phyloP scores from a whole-genome alignment of 2,888 invertebrate species.

The Clivina fossor region DNA sequence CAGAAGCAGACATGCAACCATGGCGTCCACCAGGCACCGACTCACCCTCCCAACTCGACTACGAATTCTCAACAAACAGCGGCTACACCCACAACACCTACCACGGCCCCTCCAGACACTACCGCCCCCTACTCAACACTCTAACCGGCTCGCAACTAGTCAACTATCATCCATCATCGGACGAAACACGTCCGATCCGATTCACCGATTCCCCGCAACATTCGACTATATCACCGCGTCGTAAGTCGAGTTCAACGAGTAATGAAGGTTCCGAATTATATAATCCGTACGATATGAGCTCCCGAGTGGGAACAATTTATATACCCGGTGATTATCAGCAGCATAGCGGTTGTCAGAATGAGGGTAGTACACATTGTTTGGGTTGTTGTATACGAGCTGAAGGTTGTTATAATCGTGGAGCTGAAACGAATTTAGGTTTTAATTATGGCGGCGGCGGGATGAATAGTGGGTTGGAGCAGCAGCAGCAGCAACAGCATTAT shows the following conservation, averaged over 20 bases:
- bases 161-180: conserved; percentile 55
- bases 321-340: conserved; percentile 54
- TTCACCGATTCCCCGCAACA: conserved; percentile 77
- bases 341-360: conserved; percentile 46
- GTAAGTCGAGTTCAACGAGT: conserved; percentile 72
- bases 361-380: conserved; percentile 45
- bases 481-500: conserved; percentile 37
- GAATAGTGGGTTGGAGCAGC: no score
- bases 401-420: conserved; percentile 41
- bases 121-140: conserved; percentile 63
- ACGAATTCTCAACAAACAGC: conserved; percentile 60
- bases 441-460: conserved; percentile 42
- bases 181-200: conserved; percentile 66
- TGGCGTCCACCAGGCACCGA: conserved; percentile 46
- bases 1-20: conserved; percentile 48
- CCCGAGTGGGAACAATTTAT: conserved; percentile 54
- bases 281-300: conserved; percentile 54
- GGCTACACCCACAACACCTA: conserved; percentile 84
- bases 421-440: conserved; percentile 44
- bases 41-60: conserved; percentile 51
- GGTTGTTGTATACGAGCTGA: conserved; percentile 46
- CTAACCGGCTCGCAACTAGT: conserved; percentile 59
- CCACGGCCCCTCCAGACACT: conserved; percentile 81
- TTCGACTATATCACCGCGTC: conserved; percentile 63
- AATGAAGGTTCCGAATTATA: conserved; percentile 67